Conservation (phyloP, 2,888 invertebrate species). For the Watsonalla binaria region DNA sequence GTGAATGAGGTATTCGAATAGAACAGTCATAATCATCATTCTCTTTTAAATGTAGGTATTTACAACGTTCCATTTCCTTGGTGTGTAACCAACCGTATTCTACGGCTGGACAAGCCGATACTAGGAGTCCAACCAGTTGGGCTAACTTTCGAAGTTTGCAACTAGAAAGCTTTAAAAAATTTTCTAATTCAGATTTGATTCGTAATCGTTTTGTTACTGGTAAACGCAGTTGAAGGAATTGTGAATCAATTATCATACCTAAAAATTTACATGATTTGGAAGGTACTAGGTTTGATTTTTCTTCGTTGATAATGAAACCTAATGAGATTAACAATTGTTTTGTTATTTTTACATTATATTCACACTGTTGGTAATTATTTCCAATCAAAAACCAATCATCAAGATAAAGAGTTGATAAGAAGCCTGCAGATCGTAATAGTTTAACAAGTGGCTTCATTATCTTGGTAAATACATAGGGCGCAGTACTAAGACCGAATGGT, state of each 20-base stretch:
- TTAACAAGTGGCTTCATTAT: conserved; percentile 8
- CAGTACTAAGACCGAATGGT: background rate
- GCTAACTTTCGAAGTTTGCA: conserved; percentile 2
- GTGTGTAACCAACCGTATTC: conserved; percentile 3
- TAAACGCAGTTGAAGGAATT: background rate
- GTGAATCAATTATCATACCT: conserved; percentile 3
- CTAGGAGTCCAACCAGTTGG: conserved; percentile 1
- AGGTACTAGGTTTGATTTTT: conserved; percentile 1
- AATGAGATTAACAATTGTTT: conserved; percentile 2
- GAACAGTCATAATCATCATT: background rate
- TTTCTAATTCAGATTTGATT: background rate
- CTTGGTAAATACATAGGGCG: conserved; percentile 10
- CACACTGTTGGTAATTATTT: conserved; percentile 4
- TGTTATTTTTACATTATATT: conserved; percentile 3
- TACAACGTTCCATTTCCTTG: background rate
- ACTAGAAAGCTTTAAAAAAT: background rate
- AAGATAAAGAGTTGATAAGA: conserved; percentile 8
- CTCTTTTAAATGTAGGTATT: background rate
- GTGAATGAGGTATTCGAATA: background rate
- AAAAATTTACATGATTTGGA: background rate
- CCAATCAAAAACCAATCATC: conserved; percentile 8
- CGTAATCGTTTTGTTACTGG: background rate
- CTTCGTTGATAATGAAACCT: background rate
- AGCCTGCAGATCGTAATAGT: conserved; percentile 6
- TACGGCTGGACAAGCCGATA: conserved; percentile 1